Conservation (phyloP, 1,140 invertebrate genomes). For the Bombus impatiens region DNA sequence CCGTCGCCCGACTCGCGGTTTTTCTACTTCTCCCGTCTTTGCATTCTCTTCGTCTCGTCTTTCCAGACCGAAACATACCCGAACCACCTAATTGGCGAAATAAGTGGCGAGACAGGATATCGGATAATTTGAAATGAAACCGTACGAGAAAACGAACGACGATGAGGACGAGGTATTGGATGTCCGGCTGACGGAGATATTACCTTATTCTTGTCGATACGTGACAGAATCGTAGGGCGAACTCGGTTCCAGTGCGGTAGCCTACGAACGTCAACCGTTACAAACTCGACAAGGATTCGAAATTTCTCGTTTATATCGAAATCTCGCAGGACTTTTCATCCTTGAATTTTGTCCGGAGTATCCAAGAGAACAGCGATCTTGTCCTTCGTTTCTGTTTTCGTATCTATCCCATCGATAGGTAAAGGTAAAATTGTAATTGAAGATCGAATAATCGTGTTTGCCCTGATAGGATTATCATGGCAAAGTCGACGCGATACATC, state of each 20-base stretch:
- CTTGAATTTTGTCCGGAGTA: too few species aligned
- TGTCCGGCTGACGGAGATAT: background rate
- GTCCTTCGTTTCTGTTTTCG: too few species aligned
- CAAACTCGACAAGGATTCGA: too few species aligned
- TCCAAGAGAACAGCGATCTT: too few species aligned
- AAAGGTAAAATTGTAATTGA: background rate
- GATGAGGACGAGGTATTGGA: background rate
- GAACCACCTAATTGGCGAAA: background rate
- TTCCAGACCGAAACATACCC: background rate
- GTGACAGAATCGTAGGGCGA: background rate
- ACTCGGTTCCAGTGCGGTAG: background rate
- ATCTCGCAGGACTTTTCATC: too few species aligned
- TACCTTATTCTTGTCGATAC: background rate
- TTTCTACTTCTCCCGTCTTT: background rate
- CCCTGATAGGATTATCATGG: background rate
- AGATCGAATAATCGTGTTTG: too few species aligned
- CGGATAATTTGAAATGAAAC: too few species aligned
- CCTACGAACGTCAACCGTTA: too few species aligned
- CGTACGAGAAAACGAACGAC: background rate
- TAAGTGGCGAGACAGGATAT: background rate
- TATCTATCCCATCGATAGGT: background rate
- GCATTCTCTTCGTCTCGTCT: background rate
- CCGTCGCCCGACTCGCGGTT: rapidly evolving
- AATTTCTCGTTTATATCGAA: too few species aligned
- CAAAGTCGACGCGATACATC: background rate